Evolutionary conservation across 2,888 invertebrate genomes (phyloP).

Genomic region (Trilocha varians): DNA sequence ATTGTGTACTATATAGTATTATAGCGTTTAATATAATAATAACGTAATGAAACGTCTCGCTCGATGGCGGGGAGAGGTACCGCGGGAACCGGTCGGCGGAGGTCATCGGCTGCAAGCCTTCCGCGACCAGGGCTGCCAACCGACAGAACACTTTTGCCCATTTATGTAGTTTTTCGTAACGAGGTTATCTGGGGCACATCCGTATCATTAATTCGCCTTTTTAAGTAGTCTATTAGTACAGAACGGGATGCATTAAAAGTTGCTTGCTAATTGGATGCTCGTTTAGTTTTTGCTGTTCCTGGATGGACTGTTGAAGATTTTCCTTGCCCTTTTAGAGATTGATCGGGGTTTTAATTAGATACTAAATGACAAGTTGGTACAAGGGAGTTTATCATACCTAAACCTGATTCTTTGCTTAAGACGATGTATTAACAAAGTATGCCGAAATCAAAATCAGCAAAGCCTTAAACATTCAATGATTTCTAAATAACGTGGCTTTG

Average conservation of each 20-base stretch:
- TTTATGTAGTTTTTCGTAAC: constrained; percentile 46
- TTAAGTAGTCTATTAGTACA: constrained; percentile 29
- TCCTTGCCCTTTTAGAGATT: too few relatives aligned
- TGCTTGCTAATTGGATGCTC: constrained; percentile 9
- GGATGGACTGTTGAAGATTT: too few relatives aligned
- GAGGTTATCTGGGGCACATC: constrained; percentile 38
- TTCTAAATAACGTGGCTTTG: too few relatives aligned
- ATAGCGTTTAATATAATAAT: constrained; percentile 74
- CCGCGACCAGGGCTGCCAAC: constrained; percentile 64
- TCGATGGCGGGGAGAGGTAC: constrained; percentile 29
- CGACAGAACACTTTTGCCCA: constrained; percentile 37
- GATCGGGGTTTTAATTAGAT: too few relatives aligned
- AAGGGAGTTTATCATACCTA: too few relatives aligned
- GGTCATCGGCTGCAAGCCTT: constrained; percentile 71
- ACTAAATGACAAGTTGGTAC: too few relatives aligned
- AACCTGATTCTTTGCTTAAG: too few relatives aligned
- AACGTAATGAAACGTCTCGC: constrained; percentile 72
- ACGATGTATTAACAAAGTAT: too few relatives aligned
- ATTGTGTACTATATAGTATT: constrained; percentile 49
- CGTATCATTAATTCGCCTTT: constrained; percentile 37
- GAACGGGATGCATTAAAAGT: constrained; percentile 24
- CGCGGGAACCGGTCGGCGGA: constrained; percentile 65
- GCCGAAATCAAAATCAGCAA: too few relatives aligned
- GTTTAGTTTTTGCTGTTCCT: too few relatives aligned
- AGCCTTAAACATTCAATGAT: too few relatives aligned